Evolutionary conservation across 2,797 vertebrate genomes (phyloP).

Genomic region (Rousettus madagascariensis): DNA sequence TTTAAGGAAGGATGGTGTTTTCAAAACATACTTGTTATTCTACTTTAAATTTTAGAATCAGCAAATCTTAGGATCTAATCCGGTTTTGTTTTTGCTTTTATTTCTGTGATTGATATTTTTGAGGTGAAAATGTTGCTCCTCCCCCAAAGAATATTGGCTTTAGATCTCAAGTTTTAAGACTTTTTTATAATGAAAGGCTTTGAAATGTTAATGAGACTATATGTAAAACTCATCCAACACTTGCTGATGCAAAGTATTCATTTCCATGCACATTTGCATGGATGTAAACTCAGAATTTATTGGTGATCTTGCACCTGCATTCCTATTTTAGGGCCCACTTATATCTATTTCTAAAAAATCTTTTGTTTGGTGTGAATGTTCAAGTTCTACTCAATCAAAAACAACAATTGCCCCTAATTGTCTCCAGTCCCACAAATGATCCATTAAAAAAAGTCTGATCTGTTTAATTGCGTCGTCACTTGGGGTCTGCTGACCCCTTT

Average conservation of each 20-base stretch:
- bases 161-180: conserved; percentile 61
- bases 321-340: conserved; percentile 65
- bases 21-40: conserved; percentile 38
- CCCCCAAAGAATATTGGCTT: conserved; percentile 40
- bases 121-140: conserved; percentile 47
- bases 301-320: conserved; percentile 74
- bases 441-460: neutral
- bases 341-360: conserved; percentile 57
- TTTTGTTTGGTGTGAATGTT: conserved; percentile 63
- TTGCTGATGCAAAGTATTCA: conserved; percentile 66
- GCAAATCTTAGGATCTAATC: conserved; percentile 40
- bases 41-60: conserved; percentile 38
- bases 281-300: conserved; percentile 50
- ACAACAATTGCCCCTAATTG: conserved; percentile 65
- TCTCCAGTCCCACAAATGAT: neutral
- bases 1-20: neutral
- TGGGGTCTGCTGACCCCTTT: neutral
- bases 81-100: conserved; percentile 43
- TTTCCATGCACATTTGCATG: conserved; percentile 62
- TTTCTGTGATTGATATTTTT: conserved; percentile 46
- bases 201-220: conserved; percentile 76
- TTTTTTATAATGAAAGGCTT: conserved; percentile 62
- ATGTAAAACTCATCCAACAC: conserved; percentile 55
- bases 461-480: neutral
- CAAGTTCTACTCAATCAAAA: conserved; percentile 65